phyloP scores from a whole-genome alignment of 2,888 invertebrate genomes.

The Drosophila bunnanda region DNA sequence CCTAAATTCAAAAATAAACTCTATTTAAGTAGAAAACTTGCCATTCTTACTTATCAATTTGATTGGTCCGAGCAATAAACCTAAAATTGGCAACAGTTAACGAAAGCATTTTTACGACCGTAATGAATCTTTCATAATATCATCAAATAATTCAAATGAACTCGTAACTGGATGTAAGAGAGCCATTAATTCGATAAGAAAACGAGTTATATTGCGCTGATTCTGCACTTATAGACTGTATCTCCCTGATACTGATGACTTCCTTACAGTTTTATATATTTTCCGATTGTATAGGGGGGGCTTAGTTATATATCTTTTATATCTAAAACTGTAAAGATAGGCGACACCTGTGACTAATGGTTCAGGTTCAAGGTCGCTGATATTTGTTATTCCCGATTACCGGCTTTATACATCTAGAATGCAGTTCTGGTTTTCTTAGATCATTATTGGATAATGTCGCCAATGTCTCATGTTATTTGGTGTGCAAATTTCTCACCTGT shows the following conservation, averaged over 20 bases:
- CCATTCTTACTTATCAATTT: conserved; percentile 40
- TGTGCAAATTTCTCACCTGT: conserved; percentile 24
- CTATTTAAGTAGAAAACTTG: background rate
- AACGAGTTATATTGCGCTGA: background rate
- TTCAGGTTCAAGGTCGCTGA: conserved; percentile 30
- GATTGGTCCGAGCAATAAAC: conserved; percentile 2
- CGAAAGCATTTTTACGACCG: conserved; percentile 19
- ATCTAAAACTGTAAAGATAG: conserved; percentile 25
- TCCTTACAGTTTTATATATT: conserved; percentile 28
- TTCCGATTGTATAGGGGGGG: conserved; percentile 3
- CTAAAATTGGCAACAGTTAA: conserved; percentile 7
- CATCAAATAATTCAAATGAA: background rate
- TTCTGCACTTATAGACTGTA: background rate
- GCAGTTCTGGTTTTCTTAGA: conserved; percentile 20
- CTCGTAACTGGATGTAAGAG: background rate
- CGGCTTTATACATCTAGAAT: conserved; percentile 12
- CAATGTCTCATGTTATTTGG: conserved; percentile 19
- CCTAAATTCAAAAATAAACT: no score
- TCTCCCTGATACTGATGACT: background rate
- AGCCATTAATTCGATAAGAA: background rate
- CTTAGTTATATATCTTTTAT: conserved; percentile 10
- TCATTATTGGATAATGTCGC: conserved; percentile 17
- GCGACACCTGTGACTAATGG: conserved; percentile 25
- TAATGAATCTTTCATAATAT: background rate
- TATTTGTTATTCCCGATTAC: conserved; percentile 15